Conservation (phyloP, 2,113 vertebrate genomes). For the Bucco capensis region DNA sequence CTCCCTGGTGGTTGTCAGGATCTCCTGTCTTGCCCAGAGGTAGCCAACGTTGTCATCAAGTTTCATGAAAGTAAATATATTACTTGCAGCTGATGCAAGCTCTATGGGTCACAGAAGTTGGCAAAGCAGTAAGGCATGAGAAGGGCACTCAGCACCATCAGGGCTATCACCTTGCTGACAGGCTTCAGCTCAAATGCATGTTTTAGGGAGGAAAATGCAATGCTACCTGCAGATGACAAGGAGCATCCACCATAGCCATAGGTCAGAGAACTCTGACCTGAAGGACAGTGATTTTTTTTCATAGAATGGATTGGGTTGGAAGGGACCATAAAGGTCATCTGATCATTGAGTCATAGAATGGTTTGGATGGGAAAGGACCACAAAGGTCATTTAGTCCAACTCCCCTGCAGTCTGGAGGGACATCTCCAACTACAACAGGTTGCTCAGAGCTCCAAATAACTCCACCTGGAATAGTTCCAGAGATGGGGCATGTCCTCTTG, state of each 20-base stretch:
- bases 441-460: too few species aligned
- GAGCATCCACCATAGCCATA: fast-evolving
- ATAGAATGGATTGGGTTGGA: not conserved
- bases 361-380: too few species aligned
- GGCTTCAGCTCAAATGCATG: not conserved
- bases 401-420: too few species aligned
- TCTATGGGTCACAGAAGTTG: not conserved
- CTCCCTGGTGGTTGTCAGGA: not conserved
- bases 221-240: fast-evolving
- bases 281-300: not conserved
- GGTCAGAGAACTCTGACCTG: not conserved
- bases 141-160: not conserved
- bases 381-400: too few species aligned
- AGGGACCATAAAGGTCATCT: not conserved
- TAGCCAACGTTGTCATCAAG: not conserved
- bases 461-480: too few species aligned
- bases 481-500: too few species aligned
- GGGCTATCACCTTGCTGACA: not conserved
- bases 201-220: not conserved
- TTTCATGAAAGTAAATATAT: not conserved
- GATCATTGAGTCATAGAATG: too few species aligned
- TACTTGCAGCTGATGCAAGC: not conserved
- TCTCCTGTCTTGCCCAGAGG: not conserved
- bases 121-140: not conserved
- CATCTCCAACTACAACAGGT: too few species aligned